Evolutionary conservation across 2,888 invertebrate genomes (phyloP).

Genomic region (Dendrolimus pini): DNA sequence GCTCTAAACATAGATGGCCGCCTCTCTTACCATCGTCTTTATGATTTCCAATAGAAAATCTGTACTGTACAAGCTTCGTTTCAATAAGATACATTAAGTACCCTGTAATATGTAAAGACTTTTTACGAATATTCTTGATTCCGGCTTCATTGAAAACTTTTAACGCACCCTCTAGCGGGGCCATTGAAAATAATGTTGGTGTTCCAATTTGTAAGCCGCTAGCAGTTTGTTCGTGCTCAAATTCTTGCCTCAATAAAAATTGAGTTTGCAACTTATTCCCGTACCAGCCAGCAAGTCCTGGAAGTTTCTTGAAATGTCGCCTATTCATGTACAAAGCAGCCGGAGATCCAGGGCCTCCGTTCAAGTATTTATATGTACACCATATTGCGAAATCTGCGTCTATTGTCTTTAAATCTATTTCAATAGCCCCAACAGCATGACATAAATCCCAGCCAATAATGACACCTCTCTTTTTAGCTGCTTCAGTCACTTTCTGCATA

Average conservation of each 20-base stretch:
- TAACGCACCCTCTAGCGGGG: conserved; percentile 49
- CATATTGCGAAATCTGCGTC: conserved; percentile 59
- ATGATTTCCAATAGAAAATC: conserved; percentile 47
- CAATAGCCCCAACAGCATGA: conserved; percentile 50
- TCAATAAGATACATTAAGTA: conserved; percentile 58
- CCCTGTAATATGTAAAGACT: conserved; percentile 54
- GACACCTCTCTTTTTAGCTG: conserved; percentile 42
- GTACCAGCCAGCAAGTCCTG: conserved; percentile 55
- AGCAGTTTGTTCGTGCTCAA: conserved; percentile 51
- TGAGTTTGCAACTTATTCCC: conserved; percentile 50
- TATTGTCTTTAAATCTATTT: conserved; percentile 45
- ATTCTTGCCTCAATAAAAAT: conserved; percentile 46
- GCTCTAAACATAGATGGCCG: conserved; percentile 54
- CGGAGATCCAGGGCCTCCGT: conserved; percentile 54
- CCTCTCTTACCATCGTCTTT: conserved; percentile 45
- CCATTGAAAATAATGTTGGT: conserved; percentile 49
- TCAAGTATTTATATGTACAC: conserved; percentile 64
- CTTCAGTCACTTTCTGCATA: conserved; percentile 44
- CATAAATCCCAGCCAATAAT: conserved; percentile 59
- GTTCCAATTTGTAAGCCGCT: conserved; percentile 58
- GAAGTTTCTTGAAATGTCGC: conserved; percentile 43
- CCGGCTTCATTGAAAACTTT: conserved; percentile 49
- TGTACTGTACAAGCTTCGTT: conserved; percentile 32
- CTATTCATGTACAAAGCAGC: conserved; percentile 52
- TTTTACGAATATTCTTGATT: conserved; percentile 43